Evolutionary conservation across 2,888 invertebrate genomes (phyloP).

Genomic region (Athrips mouffetella): DNA sequence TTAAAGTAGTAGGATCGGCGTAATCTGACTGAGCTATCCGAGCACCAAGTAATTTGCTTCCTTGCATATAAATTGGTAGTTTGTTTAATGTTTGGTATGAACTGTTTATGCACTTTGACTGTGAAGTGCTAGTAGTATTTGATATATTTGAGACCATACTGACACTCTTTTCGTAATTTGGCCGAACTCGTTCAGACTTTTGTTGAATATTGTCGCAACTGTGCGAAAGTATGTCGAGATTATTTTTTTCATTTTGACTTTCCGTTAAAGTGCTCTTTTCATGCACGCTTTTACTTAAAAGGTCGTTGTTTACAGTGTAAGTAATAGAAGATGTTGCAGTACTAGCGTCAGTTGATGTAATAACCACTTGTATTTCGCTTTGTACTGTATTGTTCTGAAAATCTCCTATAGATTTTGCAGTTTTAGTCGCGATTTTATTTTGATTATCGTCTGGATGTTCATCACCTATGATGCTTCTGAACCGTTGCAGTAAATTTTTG

Average conservation of each 20-base stretch:
- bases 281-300: slow-evolving; percentile 62
- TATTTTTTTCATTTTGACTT: slow-evolving; percentile 62
- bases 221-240: slow-evolving; percentile 57
- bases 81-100: slow-evolving; percentile 66
- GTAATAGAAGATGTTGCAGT: slow-evolving; percentile 51
- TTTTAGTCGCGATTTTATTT: slow-evolving; percentile 43
- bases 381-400: slow-evolving; percentile 39
- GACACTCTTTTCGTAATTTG: slow-evolving; percentile 56
- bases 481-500: slow-evolving; percentile 68
- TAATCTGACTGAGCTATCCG: slow-evolving; percentile 93
- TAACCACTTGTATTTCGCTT: slow-evolving; percentile 59
- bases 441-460: slow-evolving; percentile 63
- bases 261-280: slow-evolving; percentile 56
- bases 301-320: slow-evolving; percentile 43
- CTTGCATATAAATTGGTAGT: slow-evolving; percentile 83
- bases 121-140: slow-evolving; percentile 39
- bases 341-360: slow-evolving; percentile 57
- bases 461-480: slow-evolving; percentile 72
- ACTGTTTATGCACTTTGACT: slow-evolving; percentile 59
- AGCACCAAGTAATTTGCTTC: slow-evolving; percentile 90
- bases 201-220: slow-evolving; percentile 62
- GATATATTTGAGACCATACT: slow-evolving; percentile 57
- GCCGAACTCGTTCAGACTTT: slow-evolving; percentile 42
- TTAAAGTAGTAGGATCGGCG: slow-evolving; percentile 86
- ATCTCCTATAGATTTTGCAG: slow-evolving; percentile 34